A percentile compares a stretch with the other conserved stretches of the same genome.
These are phyloP conservation scores for Liasis olivaceus DNA, from an alignment of 2,797 vertebrate species.

Conservation along the genomic window DNA sequence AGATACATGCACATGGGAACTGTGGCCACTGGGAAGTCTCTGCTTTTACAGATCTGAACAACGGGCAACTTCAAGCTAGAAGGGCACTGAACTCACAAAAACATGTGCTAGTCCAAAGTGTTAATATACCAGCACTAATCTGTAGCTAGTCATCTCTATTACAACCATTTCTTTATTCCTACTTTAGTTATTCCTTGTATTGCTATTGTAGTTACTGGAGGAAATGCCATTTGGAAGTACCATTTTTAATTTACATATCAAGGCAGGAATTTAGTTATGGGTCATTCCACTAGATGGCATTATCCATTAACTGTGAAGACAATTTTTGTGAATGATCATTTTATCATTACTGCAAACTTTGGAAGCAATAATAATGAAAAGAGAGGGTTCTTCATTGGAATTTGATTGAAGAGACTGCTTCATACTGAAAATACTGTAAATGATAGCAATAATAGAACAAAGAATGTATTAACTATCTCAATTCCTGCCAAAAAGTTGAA, in stretches of 20 bases:
- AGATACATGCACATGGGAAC: not conserved
- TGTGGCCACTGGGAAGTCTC: not conserved
- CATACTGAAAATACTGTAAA: not conserved
- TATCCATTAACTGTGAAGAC: slow-evolving; percentile 48
- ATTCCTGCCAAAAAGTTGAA: not conserved
- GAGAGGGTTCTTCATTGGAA: not conserved
- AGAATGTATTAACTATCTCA: not conserved
- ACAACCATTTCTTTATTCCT: not conserved
- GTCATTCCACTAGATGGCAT: slow-evolving; percentile 69
- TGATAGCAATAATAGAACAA: not conserved
- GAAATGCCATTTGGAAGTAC: not conserved
- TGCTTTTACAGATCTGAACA: not conserved
- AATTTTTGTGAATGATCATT: slow-evolving; percentile 6
- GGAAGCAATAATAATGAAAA: not conserved
- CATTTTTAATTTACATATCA: not conserved
- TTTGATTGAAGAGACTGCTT: slow-evolving; percentile 13
- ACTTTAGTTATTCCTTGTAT: not conserved
- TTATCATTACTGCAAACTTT: not conserved
- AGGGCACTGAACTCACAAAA: not conserved
- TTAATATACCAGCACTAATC: not conserved
- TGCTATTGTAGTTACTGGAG: not conserved
- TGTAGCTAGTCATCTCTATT: not conserved
- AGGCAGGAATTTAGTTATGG: slow-evolving; percentile 16
- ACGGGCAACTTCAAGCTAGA: not conserved
- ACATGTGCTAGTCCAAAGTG: not conserved